Percentiles rank a stretch among this genome's conserved stretches.
phyloP scores from a whole-genome alignment of 2,113 vertebrate genomes.

The Apodemus speciosus region DNA sequence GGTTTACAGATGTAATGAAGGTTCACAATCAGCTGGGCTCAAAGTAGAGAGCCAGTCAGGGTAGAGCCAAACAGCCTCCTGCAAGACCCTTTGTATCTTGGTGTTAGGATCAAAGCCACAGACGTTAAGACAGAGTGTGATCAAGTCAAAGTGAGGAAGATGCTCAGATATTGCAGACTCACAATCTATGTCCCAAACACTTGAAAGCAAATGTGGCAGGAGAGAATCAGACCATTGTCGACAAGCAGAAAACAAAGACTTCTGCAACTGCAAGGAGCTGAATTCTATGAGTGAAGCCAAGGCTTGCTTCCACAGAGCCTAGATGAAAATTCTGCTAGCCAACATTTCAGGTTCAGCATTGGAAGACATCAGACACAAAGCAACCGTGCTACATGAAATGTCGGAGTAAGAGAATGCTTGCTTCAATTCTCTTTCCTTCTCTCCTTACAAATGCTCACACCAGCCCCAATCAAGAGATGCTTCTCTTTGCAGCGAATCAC shows the following conservation, averaged over 20 bases:
- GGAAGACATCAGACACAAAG: background rate
- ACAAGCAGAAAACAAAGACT: background rate
- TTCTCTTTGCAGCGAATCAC: background rate
- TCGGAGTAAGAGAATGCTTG: too few relatives aligned
- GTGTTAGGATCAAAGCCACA: background rate
- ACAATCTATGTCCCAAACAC: background rate
- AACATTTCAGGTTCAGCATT: background rate
- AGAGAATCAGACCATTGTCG: background rate
- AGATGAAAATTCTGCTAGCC: background rate
- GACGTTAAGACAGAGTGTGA: background rate
- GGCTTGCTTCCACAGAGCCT: background rate
- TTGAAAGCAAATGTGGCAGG: background rate
- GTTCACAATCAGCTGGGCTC: background rate
- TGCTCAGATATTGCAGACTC: background rate
- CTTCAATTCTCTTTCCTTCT: background rate
- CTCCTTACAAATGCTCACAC: background rate
- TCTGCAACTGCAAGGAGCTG: background rate
- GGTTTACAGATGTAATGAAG: background rate
- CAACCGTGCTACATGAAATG: background rate
- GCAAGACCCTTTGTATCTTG: background rate
- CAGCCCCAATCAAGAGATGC: background rate
- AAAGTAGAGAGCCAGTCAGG: background rate
- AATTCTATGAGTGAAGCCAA: background rate
- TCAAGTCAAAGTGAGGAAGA: background rate
- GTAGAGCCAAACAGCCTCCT: background rate